Evolutionary conservation across 2,797 vertebrate genomes (phyloP).

Genomic region (Pseudomugil tenellus): DNA sequence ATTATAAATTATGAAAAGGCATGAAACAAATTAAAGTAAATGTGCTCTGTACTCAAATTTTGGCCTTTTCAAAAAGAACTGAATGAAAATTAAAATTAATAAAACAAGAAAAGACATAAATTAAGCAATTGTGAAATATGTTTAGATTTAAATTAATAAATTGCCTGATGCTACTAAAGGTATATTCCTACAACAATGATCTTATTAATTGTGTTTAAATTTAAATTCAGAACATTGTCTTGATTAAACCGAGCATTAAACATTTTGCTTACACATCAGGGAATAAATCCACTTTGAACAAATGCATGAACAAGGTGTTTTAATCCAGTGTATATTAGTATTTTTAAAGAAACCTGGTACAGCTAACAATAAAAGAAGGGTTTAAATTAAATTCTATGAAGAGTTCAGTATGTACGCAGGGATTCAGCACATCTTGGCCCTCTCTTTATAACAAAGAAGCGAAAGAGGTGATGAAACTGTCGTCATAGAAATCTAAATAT

Average conservation of each 20-base stretch:
- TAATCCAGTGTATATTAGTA: background rate
- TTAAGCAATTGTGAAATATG: background rate
- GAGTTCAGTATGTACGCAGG: slow-evolving; percentile 24
- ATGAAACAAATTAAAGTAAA: background rate
- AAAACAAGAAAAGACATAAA: background rate
- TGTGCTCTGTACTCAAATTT: background rate
- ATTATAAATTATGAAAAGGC: background rate
- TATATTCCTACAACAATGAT: background rate
- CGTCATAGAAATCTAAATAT: slow-evolving; percentile 67
- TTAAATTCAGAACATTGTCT: background rate
- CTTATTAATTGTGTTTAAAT: background rate
- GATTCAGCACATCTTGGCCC: slow-evolving; percentile 25
- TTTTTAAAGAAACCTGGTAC: slow-evolving; percentile 9
- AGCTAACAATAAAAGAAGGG: slow-evolving; percentile 28
- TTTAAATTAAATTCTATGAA: slow-evolving; percentile 33
- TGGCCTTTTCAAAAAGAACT: background rate
- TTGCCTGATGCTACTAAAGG: background rate
- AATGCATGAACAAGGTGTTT: slow-evolving; percentile 1
- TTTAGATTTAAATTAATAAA: background rate
- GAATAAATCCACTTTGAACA: slow-evolving; percentile 1
- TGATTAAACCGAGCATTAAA: background rate
- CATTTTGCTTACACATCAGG: background rate
- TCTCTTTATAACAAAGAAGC: slow-evolving; percentile 27
- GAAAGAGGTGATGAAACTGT: slow-evolving; percentile 52
- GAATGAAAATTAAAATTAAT: background rate